Base-by-base conservation (phyloP, 2,113 vertebrate genomes). In the Asarcornis scutulata region DNA sequence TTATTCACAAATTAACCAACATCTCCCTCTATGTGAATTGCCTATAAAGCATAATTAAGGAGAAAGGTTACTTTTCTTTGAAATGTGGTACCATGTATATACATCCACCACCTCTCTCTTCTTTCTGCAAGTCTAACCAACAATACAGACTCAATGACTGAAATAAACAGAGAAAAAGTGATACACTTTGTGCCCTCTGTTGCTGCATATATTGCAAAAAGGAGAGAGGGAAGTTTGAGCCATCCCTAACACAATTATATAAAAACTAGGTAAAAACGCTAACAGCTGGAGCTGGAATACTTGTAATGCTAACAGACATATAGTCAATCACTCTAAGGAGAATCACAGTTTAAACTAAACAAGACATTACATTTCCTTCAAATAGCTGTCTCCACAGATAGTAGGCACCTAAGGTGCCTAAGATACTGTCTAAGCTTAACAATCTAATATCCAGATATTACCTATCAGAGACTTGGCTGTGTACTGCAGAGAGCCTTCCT, bases 401-500 rank as follows among this genome's bases (percentile, higher is more conserved):
- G n/a, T 8, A 77, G 17, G 42, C 7, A 81, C 2, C 8, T 52
- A 42, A 36, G 18, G 17, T 12, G 20, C 46, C 46, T 21, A 82
- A 32, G 11, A 78, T 38, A 13, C 15, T 42, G 6, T 9, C 46
- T 74, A 44, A 83, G 27, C 21, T 66, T 63, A 86, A 62, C 6
- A 69, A 86, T 50, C 29, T 38, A 88, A 44, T 17, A 69, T 32
- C 64, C 29, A 88, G 50, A 89, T 22, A 75, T 86, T 88, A 98
- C 98, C 98, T 98, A 82, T 95, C 95, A 91, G 88, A 93, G 56
- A 91, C 86, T 32, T 94, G 89, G 29, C 89, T 92, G 8, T n/a
- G 64, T 53, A 79, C 62, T 60, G 73, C 8, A 59, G 90, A 91
- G 38, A 76, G 83, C 50, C 96, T 89, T 96, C 96, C 98, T 91